These are phyloP conservation scores for Drosophila azteca DNA, from an alignment of 1,140 invertebrate species.

Conservation along the genomic window DNA sequence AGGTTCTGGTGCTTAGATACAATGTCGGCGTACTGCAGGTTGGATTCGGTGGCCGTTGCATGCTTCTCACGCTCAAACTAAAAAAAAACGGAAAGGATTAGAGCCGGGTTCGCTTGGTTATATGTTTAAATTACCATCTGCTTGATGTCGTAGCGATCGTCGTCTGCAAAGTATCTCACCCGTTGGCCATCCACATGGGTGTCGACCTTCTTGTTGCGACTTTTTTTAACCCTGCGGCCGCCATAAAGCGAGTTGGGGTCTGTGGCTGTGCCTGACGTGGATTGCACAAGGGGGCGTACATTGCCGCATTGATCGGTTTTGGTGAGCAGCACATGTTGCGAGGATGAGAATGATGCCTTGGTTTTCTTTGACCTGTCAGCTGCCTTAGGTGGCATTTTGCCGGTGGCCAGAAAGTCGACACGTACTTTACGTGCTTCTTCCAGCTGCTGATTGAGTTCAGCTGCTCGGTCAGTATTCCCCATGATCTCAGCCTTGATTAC, in stretches of 20 bases:
- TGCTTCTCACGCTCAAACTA: conserved; percentile 96
- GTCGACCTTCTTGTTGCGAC: conserved; percentile 86
- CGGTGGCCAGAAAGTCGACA: conserved; percentile 74
- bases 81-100: background rate
- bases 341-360: conserved; percentile 2
- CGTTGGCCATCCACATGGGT: conserved; percentile 91
- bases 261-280: conserved; percentile 25
- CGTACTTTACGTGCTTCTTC: conserved; percentile 87
- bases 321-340: conserved; percentile 88
- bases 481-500: conserved; percentile 95
- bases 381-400: background rate
- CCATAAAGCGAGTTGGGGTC: conserved; percentile 50
- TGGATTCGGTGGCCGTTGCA: conserved; percentile 91
- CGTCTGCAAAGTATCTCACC: conserved; percentile 94
- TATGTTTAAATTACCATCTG: conserved; percentile 88
- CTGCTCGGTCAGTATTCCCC: conserved; percentile 89
- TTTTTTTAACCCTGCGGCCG: conserved; percentile 83
- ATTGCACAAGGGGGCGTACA: conserved; percentile 84
- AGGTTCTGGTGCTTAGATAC: conserved; percentile 88
- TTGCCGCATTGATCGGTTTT: conserved; percentile 88
- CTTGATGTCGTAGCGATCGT: conserved; percentile 94
- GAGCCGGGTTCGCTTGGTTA: background rate
- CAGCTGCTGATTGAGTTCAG: conserved; percentile 90
- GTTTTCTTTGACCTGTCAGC: background rate
- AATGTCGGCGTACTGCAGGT: conserved; percentile 91